phyloP scores from a whole-genome alignment of 2,888 invertebrate species.

The Bugula neritina region DNA sequence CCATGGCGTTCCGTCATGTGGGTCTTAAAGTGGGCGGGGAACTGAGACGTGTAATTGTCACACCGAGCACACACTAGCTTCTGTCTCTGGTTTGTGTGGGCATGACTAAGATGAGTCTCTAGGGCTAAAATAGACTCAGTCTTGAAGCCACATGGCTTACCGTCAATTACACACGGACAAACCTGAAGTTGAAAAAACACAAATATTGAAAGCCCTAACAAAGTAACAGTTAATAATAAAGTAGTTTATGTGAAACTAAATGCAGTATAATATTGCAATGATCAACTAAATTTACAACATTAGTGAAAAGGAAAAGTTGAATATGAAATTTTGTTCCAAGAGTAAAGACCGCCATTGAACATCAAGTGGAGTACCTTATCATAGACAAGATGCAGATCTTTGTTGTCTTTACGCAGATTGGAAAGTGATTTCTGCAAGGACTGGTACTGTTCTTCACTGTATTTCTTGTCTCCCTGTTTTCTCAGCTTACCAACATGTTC shows the following conservation, averaged over 20 bases:
- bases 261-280: too few species aligned
- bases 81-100: neutral
- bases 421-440: constrained; percentile 16
- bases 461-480: constrained; percentile 24
- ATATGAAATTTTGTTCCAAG: too few species aligned
- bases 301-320: too few species aligned
- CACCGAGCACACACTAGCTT: constrained; percentile 3
- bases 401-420: constrained; percentile 5
- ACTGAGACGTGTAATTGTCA: neutral
- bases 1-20: neutral
- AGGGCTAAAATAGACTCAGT: neutral
- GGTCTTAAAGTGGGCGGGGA: neutral
- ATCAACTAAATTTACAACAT: too few species aligned
- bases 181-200: neutral
- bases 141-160: neutral
- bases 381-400: neutral
- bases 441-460: constrained; percentile 20
- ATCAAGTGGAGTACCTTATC: constrained; percentile 19
- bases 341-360: too few species aligned
- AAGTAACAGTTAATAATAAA: too few species aligned
- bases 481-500: constrained; percentile 20
- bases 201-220: neutral
- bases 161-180: neutral
- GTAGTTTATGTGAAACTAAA: too few species aligned
- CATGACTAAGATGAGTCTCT: neutral